Evolutionary conservation across 1,140 invertebrate species (phyloP).

Genomic region (Lasaia peninsularis): DNA sequence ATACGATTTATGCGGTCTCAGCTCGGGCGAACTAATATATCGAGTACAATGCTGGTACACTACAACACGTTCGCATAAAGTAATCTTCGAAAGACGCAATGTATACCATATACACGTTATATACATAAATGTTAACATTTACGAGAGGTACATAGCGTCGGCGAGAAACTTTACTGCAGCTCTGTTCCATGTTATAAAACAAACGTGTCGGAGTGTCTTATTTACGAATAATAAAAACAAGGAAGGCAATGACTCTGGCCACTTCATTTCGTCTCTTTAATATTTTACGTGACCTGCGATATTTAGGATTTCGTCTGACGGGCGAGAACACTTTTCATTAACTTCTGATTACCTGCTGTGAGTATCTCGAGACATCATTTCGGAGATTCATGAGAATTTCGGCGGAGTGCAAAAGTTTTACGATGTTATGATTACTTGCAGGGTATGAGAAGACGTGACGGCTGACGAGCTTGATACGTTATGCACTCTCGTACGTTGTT

Average conservation of each 20-base stretch:
- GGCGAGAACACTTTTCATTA: slow-evolving; percentile 70
- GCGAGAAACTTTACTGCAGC: slow-evolving; percentile 61
- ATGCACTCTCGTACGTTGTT: background rate
- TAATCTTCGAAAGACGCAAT: slow-evolving; percentile 27
- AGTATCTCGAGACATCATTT: slow-evolving; percentile 50
- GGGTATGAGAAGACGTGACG: slow-evolving; percentile 48
- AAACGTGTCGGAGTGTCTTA: slow-evolving; percentile 62
- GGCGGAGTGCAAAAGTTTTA: slow-evolving; percentile 73
- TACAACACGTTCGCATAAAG: slow-evolving; percentile 15
- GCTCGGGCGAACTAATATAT: too few species aligned
- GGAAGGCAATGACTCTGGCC: slow-evolving; percentile 71
- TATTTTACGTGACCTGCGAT: slow-evolving; percentile 77
- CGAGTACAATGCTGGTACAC: too few species aligned
- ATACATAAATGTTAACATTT: slow-evolving; percentile 60
- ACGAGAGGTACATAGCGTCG: slow-evolving; percentile 48
- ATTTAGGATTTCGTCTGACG: slow-evolving; percentile 60
- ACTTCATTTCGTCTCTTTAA: slow-evolving; percentile 74
- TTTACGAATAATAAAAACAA: slow-evolving; percentile 77
- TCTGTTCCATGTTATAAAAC: slow-evolving; percentile 70
- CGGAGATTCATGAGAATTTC: slow-evolving; percentile 57
- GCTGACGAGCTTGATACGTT: slow-evolving; percentile 19
- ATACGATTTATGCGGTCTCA: too few species aligned
- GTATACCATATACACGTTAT: slow-evolving; percentile 27
- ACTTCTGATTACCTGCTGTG: slow-evolving; percentile 68
- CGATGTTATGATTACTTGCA: slow-evolving; percentile 72